Evolutionary conservation across 2,888 invertebrate species (phyloP).

Genomic region (Steromphala cineraria): DNA sequence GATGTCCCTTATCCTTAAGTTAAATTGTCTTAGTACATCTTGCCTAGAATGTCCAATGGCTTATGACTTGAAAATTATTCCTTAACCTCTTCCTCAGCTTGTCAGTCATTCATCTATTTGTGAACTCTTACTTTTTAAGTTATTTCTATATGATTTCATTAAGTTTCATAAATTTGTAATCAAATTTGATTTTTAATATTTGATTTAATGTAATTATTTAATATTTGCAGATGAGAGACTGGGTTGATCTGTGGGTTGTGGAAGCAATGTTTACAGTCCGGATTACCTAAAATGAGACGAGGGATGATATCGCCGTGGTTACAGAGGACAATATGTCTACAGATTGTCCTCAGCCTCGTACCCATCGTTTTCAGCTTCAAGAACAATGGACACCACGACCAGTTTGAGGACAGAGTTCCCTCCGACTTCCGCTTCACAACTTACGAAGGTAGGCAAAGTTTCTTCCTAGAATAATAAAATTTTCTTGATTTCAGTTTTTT

Average conservation of each 20-base stretch:
- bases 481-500: too few species aligned
- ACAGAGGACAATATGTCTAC: neutral
- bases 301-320: neutral
- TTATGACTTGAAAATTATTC: too few species aligned
- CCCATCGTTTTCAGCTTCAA: neutral
- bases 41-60: too few species aligned
- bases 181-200: neutral
- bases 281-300: slow-evolving; percentile 13
- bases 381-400: neutral
- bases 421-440: slow-evolving; percentile 53
- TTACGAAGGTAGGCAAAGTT: slow-evolving; percentile 46
- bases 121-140: too few species aligned
- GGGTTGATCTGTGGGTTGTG: neutral
- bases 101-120: too few species aligned
- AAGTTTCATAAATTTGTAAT: too few species aligned
- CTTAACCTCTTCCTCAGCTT: too few species aligned
- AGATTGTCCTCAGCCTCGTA: neutral
- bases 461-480: neutral
- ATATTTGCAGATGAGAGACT: neutral
- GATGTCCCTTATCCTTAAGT: too few species aligned
- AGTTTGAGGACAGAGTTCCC: neutral
- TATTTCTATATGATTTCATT: too few species aligned
- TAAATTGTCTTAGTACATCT: too few species aligned
- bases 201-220: neutral
- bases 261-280: neutral